A percentile compares a stretch with the other conserved stretches of the same genome.
Evolutionary conservation across 2,113 vertebrate genomes (phyloP).

Genomic region (Ursus arctos): DNA sequence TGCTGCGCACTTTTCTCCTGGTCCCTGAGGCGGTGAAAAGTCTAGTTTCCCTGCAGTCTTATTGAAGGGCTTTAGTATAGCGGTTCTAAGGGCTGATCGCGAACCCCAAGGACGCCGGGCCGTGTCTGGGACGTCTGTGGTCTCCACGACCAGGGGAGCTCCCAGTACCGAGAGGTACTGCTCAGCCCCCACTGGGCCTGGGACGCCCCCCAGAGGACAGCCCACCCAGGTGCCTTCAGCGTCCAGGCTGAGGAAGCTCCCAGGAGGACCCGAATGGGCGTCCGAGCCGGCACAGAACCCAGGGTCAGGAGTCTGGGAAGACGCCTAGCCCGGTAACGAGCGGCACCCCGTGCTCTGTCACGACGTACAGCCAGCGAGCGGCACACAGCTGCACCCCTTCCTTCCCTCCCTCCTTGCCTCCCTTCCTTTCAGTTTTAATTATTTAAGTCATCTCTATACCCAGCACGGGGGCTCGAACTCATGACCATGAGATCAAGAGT

Average conservation of each 20-base stretch:
- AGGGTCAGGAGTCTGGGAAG: background rate
- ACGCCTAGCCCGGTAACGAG: background rate
- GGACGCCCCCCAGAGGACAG: background rate
- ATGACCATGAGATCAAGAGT: background rate
- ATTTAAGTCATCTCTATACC: background rate
- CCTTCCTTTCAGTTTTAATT: too few relatives aligned
- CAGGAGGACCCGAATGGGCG: rapidly evolving
- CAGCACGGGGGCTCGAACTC: background rate
- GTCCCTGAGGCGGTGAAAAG: background rate
- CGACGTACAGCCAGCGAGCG: background rate
- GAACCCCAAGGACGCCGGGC: background rate
- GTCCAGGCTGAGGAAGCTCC: background rate
- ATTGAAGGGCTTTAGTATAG: too few relatives aligned
- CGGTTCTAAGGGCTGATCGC: background rate
- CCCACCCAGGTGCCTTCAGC: rapidly evolving
- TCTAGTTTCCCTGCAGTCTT: background rate
- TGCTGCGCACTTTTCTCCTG: background rate
- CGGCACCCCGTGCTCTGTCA: rapidly evolving
- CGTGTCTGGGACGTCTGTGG: background rate
- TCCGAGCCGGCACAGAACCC: background rate
- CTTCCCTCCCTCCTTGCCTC: too few relatives aligned
- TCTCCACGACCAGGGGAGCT: background rate
- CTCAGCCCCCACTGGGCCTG: background rate
- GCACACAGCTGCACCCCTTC: background rate
- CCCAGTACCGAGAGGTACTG: background rate